phyloP scores from a whole-genome alignment of 2,113 vertebrate genomes.

The Trochalopteron elliotii region DNA sequence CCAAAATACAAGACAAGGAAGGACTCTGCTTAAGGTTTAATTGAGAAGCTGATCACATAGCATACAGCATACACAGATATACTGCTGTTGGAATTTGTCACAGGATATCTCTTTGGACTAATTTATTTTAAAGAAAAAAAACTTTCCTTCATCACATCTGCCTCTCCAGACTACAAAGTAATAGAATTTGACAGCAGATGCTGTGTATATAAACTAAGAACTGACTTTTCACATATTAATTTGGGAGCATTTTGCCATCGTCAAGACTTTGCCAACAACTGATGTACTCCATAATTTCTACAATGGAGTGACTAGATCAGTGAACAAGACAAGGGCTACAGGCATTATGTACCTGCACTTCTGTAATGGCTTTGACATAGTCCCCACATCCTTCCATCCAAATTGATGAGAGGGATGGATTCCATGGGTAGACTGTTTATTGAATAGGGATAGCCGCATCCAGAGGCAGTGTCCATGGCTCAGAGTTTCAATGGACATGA shows the following conservation, averaged over 20 bases:
- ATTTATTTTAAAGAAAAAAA: not conserved
- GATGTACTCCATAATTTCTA: fast-evolving
- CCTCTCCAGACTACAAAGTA: not conserved
- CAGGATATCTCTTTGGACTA: not conserved
- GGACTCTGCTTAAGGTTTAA: not conserved
- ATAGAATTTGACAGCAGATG: not conserved
- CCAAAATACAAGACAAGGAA: not conserved
- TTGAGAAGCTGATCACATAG: not conserved
- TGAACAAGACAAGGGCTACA: not conserved
- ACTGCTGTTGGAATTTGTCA: not conserved
- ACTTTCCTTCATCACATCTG: not conserved
- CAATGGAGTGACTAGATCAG: not conserved
- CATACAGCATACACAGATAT: not conserved
- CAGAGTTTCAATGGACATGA: not conserved
- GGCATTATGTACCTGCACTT: not conserved
- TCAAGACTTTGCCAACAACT: not conserved
- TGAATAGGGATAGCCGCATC: not conserved
- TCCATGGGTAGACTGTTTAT: not conserved
- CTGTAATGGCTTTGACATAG: not conserved
- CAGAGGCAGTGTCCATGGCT: not conserved
- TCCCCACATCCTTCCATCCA: not conserved
- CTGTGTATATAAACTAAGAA: not conserved
- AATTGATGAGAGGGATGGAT: not conserved
- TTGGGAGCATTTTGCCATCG: not conserved
- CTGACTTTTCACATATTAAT: not conserved